Conservation (phyloP, 2,113 vertebrate species). For the Aegypius monachus region DNA sequence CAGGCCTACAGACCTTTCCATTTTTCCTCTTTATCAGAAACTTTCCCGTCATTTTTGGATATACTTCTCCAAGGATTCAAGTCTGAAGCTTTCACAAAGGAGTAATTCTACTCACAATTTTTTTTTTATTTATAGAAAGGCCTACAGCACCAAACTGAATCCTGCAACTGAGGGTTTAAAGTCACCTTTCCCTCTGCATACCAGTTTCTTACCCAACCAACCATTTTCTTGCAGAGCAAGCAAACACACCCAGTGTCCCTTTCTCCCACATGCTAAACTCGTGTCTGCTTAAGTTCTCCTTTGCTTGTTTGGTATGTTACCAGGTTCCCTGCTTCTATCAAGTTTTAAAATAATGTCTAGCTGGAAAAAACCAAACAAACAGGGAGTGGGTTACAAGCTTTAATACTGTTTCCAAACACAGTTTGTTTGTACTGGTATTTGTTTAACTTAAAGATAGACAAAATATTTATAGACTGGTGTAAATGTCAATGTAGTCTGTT, state of each 20-base stretch:
- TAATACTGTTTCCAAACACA: neutral
- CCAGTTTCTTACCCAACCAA: no score
- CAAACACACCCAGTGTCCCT: neutral
- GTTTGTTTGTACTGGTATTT: neutral
- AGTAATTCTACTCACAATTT: neutral
- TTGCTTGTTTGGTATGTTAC: rapidly evolving
- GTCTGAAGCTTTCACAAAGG: neutral
- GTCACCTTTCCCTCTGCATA: neutral
- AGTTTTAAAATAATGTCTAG: neutral
- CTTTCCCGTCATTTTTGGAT: neutral
- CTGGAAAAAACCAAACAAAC: neutral
- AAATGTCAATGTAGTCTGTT: neutral
- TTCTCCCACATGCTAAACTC: neutral
- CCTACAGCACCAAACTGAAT: rapidly evolving
- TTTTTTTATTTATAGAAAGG: neutral
- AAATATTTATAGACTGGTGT: neutral
- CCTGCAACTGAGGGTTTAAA: neutral
- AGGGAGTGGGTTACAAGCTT: neutral
- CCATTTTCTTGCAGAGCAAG: neutral
- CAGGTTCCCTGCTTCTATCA: neutral
- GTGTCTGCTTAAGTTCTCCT: neutral
- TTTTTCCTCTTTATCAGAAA: neutral
- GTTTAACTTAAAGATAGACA: neutral
- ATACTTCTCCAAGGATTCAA: neutral
- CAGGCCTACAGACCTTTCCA: neutral